Evolutionary conservation across 1,140 invertebrate species (phyloP), one percentile per base, ranked within the genome.

Genomic region (Bilobella aurantiaca): DNA sequence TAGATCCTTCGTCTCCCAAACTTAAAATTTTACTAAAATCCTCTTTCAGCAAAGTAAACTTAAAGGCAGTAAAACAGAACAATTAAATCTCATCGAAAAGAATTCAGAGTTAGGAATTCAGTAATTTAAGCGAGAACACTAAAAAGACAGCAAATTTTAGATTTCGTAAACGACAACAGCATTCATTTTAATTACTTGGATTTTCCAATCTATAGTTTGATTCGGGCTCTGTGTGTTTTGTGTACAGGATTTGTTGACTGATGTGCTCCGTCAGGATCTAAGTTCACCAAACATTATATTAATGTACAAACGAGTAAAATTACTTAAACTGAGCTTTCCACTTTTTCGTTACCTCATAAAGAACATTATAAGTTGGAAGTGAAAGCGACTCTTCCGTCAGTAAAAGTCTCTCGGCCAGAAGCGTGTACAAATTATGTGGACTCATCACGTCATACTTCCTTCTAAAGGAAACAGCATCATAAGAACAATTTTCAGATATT

Each of bases 361-460:
- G 84, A 66, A 95, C 94, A 81, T 98, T 98, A 82, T 99, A 99
- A 12, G 91, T 96, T 42, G 93, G 87, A 76, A 98, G 80, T 23
- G 91, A 87, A 23, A 98, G 82, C 21, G 87, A 87, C 77, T 91
- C 90, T 75, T 92, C 88, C 75, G 96, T 91, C 5, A 94, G 78
- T 66, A 96, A 82, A 63, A 99, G 81, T 67, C 94, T 83, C 77
- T 98, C 96, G 1, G 93, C 89, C 62, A 99, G 81, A 66, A 99
- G 77, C 21, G 95, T 96, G 79, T 98, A 98, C 71, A 99, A 82
- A 83, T 99, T 99, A 79, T 96, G 88, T 2, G 95, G 93, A 73
- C 90, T 93, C 93, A 99, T 96, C 16, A 96, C 92, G 78, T 98
- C 95, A 77, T 96, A 96, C 79, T 99, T 98, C 69, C 96, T 83